Conservation (phyloP, 2,797 vertebrate genomes). For the Australoheros facetus region DNA sequence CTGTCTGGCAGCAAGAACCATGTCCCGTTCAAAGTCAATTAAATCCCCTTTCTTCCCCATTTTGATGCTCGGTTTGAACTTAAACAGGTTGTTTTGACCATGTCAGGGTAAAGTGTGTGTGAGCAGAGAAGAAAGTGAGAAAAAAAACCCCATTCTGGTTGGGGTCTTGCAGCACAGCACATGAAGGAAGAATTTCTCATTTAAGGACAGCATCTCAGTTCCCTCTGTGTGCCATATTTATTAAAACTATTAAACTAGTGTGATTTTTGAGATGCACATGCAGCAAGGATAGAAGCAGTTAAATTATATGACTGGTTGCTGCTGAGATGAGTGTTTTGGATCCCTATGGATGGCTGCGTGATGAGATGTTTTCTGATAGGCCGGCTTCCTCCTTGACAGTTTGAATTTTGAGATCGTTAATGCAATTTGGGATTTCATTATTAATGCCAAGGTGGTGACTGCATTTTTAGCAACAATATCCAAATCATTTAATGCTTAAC, state of each 20-base stretch:
- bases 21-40: background rate
- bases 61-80: background rate
- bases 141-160: background rate
- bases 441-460: background rate
- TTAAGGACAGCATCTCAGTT: background rate
- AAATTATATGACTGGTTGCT: constrained; percentile 7
- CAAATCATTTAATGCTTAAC: background rate
- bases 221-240: background rate
- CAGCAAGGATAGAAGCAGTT: constrained; percentile 13
- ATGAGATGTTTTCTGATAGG: background rate
- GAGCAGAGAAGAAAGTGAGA: background rate
- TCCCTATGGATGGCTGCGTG: background rate
- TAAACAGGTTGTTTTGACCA: background rate
- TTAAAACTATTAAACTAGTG: background rate
- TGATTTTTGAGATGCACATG: background rate
- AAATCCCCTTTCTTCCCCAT: background rate
- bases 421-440: background rate
- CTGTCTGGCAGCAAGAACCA: too few relatives aligned
- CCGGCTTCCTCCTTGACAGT: background rate
- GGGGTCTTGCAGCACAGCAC: background rate
- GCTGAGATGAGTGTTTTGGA: constrained; percentile 8
- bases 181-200: constrained; percentile 9
- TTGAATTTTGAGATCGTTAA: background rate
- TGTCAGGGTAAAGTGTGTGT: background rate
- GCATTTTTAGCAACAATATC: background rate